Evolutionary conservation across 2,888 invertebrate genomes (phyloP).

Genomic region (Noctua janthe): DNA sequence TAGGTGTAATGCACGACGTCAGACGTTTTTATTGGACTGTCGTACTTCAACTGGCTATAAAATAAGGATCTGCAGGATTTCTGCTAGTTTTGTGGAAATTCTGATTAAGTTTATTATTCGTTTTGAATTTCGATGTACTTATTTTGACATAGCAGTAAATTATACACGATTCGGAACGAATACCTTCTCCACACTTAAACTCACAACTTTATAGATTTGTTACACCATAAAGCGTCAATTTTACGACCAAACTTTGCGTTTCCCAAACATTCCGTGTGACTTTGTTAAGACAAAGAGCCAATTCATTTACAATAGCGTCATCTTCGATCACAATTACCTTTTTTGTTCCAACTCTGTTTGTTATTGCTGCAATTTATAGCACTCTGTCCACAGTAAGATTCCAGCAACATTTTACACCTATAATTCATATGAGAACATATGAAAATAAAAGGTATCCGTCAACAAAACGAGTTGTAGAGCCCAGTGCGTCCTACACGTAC

Average conservation of each 20-base stretch:
- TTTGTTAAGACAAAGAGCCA: slow-evolving; percentile 54
- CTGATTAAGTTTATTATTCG: not conserved
- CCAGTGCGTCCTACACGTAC: slow-evolving; percentile 84
- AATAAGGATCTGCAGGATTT: slow-evolving; percentile 5
- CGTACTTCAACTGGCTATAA: slow-evolving; percentile 20
- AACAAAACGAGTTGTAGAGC: slow-evolving; percentile 74
- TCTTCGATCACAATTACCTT: slow-evolving; percentile 76
- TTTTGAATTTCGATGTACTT: not conserved
- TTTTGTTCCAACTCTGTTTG: slow-evolving; percentile 75
- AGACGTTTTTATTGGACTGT: slow-evolving; percentile 45
- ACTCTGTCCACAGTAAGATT: slow-evolving; percentile 79
- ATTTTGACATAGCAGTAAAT: not conserved
- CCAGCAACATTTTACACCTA: slow-evolving; percentile 84
- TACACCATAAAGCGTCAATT: slow-evolving; percentile 12
- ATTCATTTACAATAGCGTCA: slow-evolving; percentile 72
- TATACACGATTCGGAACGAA: not conserved
- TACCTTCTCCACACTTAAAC: not conserved
- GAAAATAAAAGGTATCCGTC: slow-evolving; percentile 80
- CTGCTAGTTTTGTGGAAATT: not conserved
- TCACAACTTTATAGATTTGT: slow-evolving; percentile 17
- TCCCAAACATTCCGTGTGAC: slow-evolving; percentile 27
- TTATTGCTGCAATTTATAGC: slow-evolving; percentile 85
- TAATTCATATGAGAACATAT: slow-evolving; percentile 84
- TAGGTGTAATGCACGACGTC: slow-evolving; percentile 26
- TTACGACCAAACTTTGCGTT: slow-evolving; percentile 17